Percentiles rank a stretch among this genome's conserved stretches.
Evolutionary conservation across 2,888 invertebrate species (phyloP).

Genomic region (Rhagium mordax): DNA sequence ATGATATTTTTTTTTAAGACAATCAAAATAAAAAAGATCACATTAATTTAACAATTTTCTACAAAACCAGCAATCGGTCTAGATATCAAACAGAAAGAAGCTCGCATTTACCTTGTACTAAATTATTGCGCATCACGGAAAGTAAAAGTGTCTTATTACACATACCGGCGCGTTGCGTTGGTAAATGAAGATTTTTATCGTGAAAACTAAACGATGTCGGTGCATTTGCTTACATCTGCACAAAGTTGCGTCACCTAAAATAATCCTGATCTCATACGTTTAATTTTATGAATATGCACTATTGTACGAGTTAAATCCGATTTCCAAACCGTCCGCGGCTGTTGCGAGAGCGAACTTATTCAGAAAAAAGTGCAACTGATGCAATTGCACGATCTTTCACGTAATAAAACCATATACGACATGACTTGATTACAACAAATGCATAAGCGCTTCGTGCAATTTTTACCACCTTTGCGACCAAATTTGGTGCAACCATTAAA

Average conservation of each 20-base stretch:
- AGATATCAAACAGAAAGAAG: not conserved
- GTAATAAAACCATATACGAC: not conserved
- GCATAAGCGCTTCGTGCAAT: too few species aligned
- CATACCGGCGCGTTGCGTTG: not conserved
- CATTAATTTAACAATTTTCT: too few species aligned
- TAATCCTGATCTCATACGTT: conserved; percentile 10
- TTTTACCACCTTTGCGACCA: too few species aligned
- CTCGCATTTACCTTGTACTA: not conserved
- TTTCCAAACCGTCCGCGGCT: not conserved
- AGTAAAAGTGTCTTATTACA: not conserved
- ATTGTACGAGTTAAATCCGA: not conserved
- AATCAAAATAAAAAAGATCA: too few species aligned
- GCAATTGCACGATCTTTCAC: not conserved
- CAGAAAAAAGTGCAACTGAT: conserved; percentile 7
- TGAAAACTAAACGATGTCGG: conserved; percentile 5
- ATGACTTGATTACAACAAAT: too few species aligned
- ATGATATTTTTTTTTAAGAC: too few species aligned
- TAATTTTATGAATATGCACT: conserved; percentile 31
- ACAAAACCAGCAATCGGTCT: not conserved
- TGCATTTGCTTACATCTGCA: conserved; percentile 29
- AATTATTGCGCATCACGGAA: not conserved
- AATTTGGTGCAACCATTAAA: too few species aligned
- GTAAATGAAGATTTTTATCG: conserved; percentile 4
- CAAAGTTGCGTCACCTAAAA: conserved; percentile 27
- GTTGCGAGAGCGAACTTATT: not conserved